Percentiles rank a stretch among this genome's conserved stretches.
phyloP scores from a whole-genome alignment of 2,113 vertebrate species.

The Daubentonia madagascariensis region DNA sequence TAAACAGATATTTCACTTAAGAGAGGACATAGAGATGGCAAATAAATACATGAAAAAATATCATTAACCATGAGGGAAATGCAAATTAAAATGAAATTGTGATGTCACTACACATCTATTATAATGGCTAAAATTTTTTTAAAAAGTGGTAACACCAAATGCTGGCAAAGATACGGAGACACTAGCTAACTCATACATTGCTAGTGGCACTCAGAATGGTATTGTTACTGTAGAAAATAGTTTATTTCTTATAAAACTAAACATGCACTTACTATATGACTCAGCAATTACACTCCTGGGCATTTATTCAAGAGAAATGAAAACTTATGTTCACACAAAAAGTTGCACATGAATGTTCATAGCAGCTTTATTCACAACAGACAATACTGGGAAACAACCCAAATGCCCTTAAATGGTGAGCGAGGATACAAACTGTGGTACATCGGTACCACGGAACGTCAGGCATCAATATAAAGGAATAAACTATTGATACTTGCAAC shows the following conservation, averaged over 20 bases:
- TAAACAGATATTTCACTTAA: not conserved
- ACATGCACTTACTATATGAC: not conserved
- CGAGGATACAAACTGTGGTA: not conserved
- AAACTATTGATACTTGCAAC: not conserved
- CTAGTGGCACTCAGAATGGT: not conserved
- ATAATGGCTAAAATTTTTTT: not conserved
- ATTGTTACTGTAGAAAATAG: not conserved
- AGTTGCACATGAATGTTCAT: not conserved
- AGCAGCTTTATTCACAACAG: not conserved
- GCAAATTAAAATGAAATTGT: not conserved
- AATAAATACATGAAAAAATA: not conserved
- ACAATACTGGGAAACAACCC: not conserved
- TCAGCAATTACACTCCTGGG: not conserved
- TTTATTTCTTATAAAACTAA: not conserved
- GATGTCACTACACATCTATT: not conserved
- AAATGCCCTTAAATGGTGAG: not conserved
- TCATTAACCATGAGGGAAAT: not conserved
- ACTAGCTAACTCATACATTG: not conserved
- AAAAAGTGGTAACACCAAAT: not conserved
- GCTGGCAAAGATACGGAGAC: not conserved
- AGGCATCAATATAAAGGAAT: not conserved
- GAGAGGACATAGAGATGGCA: not conserved
- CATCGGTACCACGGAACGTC: not conserved
- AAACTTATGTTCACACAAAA: not conserved
- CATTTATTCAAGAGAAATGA: not conserved